Base-by-base conservation (phyloP, 1,140 invertebrate species). In the Bombus picipes region DNA sequence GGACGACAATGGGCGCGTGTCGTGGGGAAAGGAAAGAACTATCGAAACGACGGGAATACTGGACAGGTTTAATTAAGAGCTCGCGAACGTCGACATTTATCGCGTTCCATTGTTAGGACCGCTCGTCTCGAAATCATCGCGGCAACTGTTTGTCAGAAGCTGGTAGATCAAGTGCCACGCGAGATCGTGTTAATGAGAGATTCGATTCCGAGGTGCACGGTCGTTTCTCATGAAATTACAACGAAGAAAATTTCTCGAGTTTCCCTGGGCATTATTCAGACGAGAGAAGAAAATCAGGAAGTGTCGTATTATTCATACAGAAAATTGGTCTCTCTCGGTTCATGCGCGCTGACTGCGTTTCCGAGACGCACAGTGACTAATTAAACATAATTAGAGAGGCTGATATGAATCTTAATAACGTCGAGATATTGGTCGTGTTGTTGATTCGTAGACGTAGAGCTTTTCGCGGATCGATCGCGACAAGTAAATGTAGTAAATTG, bases 261-360 rank as follows among this genome's bases (percentile, higher is more conserved):
- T 80, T 80, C 78, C 71, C 70, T 18, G 18, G 5, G 13, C 18
- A 34, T 66, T 83, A 39, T 12, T 41, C 28, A 10, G 28, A 18
- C 39, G 32, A 47, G 25, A 43, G 71, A 74, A 82, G 57, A 68
- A 83, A 83, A 83, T 83, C 68, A 76, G 81, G 81, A 83, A 83
- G 28, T n/a, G 22, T 4, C 12, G 41, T 5, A 43, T 53, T 83
- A 76, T 53, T 75, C 72, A 8, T 22, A 37, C 37, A n/a, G 18
- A 43, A 82, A 59, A 74, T 74, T 74, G 41, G 34, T 41, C 57
- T 72, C 65, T 34, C 15, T 10, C 22, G 15, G 32, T 39, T 71
- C 25, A 4, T 15, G n/a, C 28, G 39, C 22, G 10, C 12, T 2
- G 66, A 47, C 10, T 12, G 43, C 41, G 15, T 47, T 28, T n/a